A percentile compares a stretch with the other conserved stretches of the same genome.
These are phyloP conservation scores for Adoxophyes honmai DNA, from an alignment of 1,140 invertebrate species.

Conservation along the genomic window DNA sequence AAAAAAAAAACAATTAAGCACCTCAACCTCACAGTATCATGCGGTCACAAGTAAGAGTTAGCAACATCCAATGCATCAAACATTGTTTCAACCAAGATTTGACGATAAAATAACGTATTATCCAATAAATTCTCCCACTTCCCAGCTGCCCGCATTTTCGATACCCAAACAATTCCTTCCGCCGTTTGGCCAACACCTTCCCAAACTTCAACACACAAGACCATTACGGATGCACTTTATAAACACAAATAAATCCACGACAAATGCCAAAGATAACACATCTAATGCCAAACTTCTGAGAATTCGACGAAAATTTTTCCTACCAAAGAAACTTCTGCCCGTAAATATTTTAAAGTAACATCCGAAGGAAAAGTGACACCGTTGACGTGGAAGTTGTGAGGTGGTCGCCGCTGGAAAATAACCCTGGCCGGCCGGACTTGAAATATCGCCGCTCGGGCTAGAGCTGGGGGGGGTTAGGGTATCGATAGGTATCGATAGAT, in stretches of 20 bases:
- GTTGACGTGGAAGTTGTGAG: constrained; percentile 42
- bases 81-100: too few relatives aligned
- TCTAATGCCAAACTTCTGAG: constrained; percentile 30
- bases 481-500: too few relatives aligned
- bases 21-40: too few relatives aligned
- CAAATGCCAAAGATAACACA: constrained; percentile 13
- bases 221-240: constrained; percentile 12
- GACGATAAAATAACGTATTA: too few relatives aligned
- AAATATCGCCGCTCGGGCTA: constrained; percentile 57
- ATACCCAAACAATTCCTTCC: background rate
- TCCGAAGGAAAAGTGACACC: constrained; percentile 57
- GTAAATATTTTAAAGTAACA: constrained; percentile 72
- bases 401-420: constrained; percentile 55
- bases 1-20: too few relatives aligned
- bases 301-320: constrained; percentile 36
- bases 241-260: constrained; percentile 11
- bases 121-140: too few relatives aligned
- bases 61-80: too few relatives aligned
- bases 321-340: constrained; percentile 39
- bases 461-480: too few relatives aligned
- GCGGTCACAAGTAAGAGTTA: too few relatives aligned
- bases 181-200: too few relatives aligned
- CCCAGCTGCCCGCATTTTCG: too few relatives aligned
- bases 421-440: constrained; percentile 47
- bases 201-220: background rate